A percentile compares a stretch with the other conserved stretches of the same genome.
phyloP scores from a whole-genome alignment of 2,888 invertebrate species.

The Ophonus ardosiacus region DNA sequence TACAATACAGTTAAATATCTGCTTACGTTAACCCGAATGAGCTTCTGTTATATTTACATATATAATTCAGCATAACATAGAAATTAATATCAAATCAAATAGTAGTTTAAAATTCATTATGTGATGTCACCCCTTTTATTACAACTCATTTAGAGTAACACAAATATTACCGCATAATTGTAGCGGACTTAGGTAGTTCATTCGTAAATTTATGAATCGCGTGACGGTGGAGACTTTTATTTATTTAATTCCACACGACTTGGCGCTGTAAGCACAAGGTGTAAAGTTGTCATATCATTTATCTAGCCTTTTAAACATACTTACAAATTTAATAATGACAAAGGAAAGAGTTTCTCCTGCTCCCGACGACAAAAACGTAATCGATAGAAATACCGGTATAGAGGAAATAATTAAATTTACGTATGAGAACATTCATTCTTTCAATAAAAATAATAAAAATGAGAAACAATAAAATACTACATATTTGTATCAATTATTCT shows the following conservation, averaged over 20 bases:
- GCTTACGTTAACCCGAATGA: not conserved
- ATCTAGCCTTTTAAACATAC: not conserved
- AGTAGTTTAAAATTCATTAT: conserved; percentile 15
- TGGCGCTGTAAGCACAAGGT: not conserved
- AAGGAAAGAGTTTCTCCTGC: not conserved
- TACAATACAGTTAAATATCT: too few species aligned
- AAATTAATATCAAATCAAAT: conserved; percentile 38
- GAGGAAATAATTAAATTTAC: too few species aligned
- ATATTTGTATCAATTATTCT: too few species aligned
- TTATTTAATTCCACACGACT: not conserved
- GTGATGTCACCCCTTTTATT: conserved; percentile 10
- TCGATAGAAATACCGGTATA: too few species aligned
- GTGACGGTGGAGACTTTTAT: conserved; percentile 5
- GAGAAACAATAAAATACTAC: too few species aligned
- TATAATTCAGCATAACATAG: not conserved
- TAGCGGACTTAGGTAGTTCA: not conserved
- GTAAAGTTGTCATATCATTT: conserved; percentile 8
- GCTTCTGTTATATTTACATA: not conserved
- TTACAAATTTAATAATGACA: not conserved
- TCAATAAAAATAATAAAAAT: too few species aligned
- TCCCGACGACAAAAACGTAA: not conserved
- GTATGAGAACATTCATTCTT: too few species aligned
- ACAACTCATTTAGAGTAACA: not conserved
- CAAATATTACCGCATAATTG: not conserved
- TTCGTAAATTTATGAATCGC: conserved; percentile 33